Evolutionary conservation across 30 jellyfish, hydroid and myxozoan species (phyloP), one percentile per base, ranked within the genome.

Genomic region (Pelagia noctiluca): DNA sequence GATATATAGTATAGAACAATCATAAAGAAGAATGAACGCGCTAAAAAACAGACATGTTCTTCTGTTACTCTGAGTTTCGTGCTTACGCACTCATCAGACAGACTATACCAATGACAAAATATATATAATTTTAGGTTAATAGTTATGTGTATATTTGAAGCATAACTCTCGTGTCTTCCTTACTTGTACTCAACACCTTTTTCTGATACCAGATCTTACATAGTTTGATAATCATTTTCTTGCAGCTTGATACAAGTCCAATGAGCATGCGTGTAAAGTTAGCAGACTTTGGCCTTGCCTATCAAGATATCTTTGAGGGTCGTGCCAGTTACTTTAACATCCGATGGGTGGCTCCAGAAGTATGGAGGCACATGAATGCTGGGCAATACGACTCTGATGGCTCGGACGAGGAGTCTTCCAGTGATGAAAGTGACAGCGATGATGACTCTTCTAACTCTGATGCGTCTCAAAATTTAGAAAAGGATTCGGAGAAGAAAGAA

Each of bases 341-440:
- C 11, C 79, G 97, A 25, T 88, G 97, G 97, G 92, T 82, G 48
- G 86, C 97, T 3, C 97, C 97, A 19, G 97, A 88, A 48, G 50
- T 88, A 2, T 80, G 90, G 96, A 26, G 86, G 26, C 61, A 50
- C 22, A 35, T 70, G 63, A 52, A 53, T 13, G 2, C 60, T 34
- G 25, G 11, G 1, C 74, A 38, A 4, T 24, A 62, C 13, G 86
- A 70, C 0, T 50, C 79, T 0, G 78, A 82, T 36, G 92, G 57
- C 25, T 22, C 7, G 37, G 36, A 33, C 29, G 60, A 21, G 21
- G 83, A 48, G 29, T 57, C 66, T 8, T 25, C 70, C 11, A 42
- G 66, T 52, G 83, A 64, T 37, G 91, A 81, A 12, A 48, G 36
- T 3, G 91, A 66, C 26, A 35, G 34, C 13, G 80, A 54, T 25